A percentile compares a stretch with the other conserved stretches of the same genome.
These are phyloP conservation scores for Gobio occitaniae DNA, from an alignment of 2,797 vertebrate genomes.

Conservation along the genomic window DNA sequence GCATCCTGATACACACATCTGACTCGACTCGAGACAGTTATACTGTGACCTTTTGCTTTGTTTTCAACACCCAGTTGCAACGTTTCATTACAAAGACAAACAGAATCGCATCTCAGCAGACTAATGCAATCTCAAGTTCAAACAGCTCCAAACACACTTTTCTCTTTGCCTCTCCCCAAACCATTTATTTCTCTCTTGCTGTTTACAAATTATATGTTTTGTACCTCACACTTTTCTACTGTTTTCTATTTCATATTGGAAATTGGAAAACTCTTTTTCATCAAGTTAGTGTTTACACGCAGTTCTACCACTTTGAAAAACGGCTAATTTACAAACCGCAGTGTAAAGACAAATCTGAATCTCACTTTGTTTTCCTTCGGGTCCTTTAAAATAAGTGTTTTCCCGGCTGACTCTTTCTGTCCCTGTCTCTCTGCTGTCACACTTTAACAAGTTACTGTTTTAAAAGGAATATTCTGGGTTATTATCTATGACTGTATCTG, in stretches of 20 bases:
- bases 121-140: slow-evolving; percentile 37
- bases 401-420: not conserved
- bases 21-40: not conserved
- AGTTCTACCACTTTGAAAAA: slow-evolving; percentile 3
- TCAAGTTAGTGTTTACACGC: not conserved
- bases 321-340: not conserved
- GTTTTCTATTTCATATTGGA: slow-evolving; percentile 5
- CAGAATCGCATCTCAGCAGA: slow-evolving; percentile 13
- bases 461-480: not conserved
- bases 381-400: not conserved
- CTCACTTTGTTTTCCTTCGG: not conserved
- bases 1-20: slow-evolving; percentile 1
- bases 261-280: slow-evolving; percentile 27
- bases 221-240: slow-evolving; percentile 15
- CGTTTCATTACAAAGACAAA: slow-evolving; percentile 36
- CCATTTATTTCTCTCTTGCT: slow-evolving; percentile 23
- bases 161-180: slow-evolving; percentile 13
- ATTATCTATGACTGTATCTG: not conserved
- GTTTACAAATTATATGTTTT: slow-evolving; percentile 22
- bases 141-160: slow-evolving; percentile 5
- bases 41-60: slow-evolving; percentile 27
- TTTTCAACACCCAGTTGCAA: not conserved
- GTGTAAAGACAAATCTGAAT: slow-evolving; percentile 5
- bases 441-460: not conserved
- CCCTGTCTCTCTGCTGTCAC: not conserved